Base-by-base conservation (phyloP, 2,888 invertebrate species). In the Trichogramma dendrolimi region DNA sequence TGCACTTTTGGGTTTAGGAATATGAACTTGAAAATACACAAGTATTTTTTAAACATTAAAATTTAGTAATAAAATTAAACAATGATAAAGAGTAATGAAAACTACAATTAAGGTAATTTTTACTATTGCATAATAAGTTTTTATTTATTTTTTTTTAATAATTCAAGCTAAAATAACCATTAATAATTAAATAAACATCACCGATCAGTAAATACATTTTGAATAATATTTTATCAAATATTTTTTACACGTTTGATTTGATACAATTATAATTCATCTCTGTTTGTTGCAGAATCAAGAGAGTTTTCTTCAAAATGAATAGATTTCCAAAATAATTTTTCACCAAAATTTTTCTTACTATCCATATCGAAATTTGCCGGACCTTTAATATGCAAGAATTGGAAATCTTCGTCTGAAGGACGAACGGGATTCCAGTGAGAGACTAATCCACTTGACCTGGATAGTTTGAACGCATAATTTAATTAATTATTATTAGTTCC, bases 251-350 rank as follows among this genome's bases (percentile, higher is more conserved):
- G 7, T 42, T 51, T 4, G 4, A 51, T 4, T 51, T 4, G 6
- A 6, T 56, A 38, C 8, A 38, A 11, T 64, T 65, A 69, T 46
- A 69, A 58, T 56, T 70, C 70, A 38, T 65, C 60, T 52, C 64
- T 65, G 44, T 51, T 42, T 4, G 61, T 83, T 60, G 81, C 81
- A n/a, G 72, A 58, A 8, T 79, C 80, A 54, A 81, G 80, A 69
- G 83, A 82, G 72, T 87, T 86, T 73, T 88, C 87, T 38, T 81
- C 72, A 44, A 88, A 83, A 0, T 83, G 82, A 0, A 87, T 80
- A 7, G 80, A 81, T 67, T 83, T 81, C 88, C 88, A 88, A 76
- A 88, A 87, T 46, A 82, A 71, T 41, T 79, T 80, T 39, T 85
- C 81, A 0, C 85, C 86, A 63, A 87, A 81, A 71, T 84, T 81